Evolutionary conservation across 2,888 invertebrate genomes (phyloP), one percentile per base, ranked within the genome.

Genomic region (Pherbina coryleti): DNA sequence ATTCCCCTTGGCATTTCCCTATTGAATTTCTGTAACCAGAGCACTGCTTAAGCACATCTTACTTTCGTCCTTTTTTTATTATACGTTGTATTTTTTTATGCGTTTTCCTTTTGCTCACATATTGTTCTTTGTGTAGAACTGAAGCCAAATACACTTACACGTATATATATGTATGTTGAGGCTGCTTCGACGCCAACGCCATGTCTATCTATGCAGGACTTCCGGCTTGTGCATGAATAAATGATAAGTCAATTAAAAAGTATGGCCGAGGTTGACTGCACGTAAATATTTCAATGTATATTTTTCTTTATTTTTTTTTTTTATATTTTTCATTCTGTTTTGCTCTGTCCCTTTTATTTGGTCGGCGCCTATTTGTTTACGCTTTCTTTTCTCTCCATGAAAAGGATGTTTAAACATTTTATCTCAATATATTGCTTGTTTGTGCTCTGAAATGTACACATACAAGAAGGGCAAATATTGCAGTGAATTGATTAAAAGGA

Each of bases 211-310:
- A 11, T 57, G 51, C 37, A 28, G 60, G 19, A 69, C 76, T 77
- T 82, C 82, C 75, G 49, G 25, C 75, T 76, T 75, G 73, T 67
- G 80, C 83, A 85, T 87, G 85, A 87, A 87, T 87, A 86, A 86
- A 85, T 85, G 83, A 87, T 86, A 85, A 87, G 85, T 86, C 87
- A 88, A 88, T 88, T 87, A 88, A 88, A 86, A 85, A 83, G 82
- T 83, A 85, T 82, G 83, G 83, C 84, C 83, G 83, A 83, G 82
- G 79, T 84, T 84, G 86, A 83, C 83, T 83, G 82, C 81, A 82
- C 82, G 82, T 85, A 85, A 86, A 86, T 86, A 86, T 86, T 86
- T 86, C 81, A 84, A 83, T 74, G 77, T 60, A 66, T 71, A 66
- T 70, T 78, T 76, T 70, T 22, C 67, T 51, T 62, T 31, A 19